phyloP scores from a whole-genome alignment of 2,797 vertebrate genomes.

The Eutrigla gurnardus region DNA sequence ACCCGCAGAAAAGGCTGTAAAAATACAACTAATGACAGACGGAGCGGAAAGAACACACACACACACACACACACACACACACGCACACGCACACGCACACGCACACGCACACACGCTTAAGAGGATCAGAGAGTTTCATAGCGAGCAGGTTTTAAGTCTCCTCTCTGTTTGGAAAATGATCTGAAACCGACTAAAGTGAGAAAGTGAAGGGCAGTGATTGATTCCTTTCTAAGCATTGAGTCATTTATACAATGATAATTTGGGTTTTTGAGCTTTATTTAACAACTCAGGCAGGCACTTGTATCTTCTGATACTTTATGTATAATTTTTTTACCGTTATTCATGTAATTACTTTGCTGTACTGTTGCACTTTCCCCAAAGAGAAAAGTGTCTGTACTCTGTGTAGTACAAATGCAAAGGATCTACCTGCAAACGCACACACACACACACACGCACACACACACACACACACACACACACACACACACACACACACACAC shows the following conservation, averaged over 20 bases:
- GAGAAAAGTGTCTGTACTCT: background rate
- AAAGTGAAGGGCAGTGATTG: background rate
- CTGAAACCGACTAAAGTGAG: constrained; percentile 22
- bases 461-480: too few relatives aligned
- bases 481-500: too few relatives aligned
- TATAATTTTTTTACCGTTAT: constrained; percentile 17
- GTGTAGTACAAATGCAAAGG: background rate
- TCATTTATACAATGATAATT: background rate
- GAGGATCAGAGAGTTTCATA: constrained; percentile 55
- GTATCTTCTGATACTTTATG: constrained; percentile 1
- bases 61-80: constrained; percentile 23
- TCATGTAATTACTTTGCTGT: background rate
- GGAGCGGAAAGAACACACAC: constrained; percentile 61
- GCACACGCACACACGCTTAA: constrained; percentile 41
- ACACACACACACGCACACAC: too few relatives aligned
- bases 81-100: constrained; percentile 4
- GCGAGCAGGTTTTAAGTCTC: constrained; percentile 37
- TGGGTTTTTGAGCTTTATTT: constrained; percentile 4
- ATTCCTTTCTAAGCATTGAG: constrained; percentile 9
- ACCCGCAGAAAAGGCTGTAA: constrained; percentile 77
- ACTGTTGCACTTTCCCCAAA: background rate
- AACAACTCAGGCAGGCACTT: constrained; percentile 15
- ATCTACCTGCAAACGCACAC: background rate
- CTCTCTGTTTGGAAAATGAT: constrained; percentile 43
- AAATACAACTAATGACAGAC: constrained; percentile 74